phyloP scores from a whole-genome alignment of 2,113 vertebrate species.

The Perccottus glenii region DNA sequence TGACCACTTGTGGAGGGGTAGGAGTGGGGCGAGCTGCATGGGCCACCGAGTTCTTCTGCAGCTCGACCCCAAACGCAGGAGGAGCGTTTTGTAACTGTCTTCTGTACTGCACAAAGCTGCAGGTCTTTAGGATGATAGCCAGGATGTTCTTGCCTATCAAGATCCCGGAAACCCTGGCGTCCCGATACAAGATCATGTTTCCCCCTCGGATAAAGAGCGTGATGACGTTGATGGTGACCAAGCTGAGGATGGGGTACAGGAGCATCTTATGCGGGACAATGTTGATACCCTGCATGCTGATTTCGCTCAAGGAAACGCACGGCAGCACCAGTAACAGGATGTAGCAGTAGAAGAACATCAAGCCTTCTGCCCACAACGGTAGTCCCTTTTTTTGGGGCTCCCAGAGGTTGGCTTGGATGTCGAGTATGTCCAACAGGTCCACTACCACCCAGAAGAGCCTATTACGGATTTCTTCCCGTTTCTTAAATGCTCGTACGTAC shows the following conservation, averaged over 20 bases:
- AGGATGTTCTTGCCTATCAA: conserved; percentile 82
- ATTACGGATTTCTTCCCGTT: conserved; percentile 81
- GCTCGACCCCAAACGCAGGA: conserved; percentile 72
- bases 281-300: conserved; percentile 85
- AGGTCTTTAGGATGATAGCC: conserved; percentile 81
- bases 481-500: conserved; percentile 81
- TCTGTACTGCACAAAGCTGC: conserved; percentile 82
- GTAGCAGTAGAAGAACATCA: conserved; percentile 87
- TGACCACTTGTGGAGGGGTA: conserved; percentile 60
- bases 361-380: conserved; percentile 81
- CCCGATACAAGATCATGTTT: conserved; percentile 81
- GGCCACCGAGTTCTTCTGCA: conserved; percentile 77
- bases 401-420: conserved; percentile 84
- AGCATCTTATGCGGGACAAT: conserved; percentile 85
- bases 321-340: conserved; percentile 82
- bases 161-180: conserved; percentile 78
- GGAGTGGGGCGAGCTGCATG: conserved; percentile 56
- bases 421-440: conserved; percentile 81
- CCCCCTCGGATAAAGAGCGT: conserved; percentile 82
- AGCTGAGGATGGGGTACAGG: conserved; percentile 82
- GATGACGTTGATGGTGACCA: conserved; percentile 82
- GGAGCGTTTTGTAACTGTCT: conserved; percentile 77
- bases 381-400: conserved; percentile 83
- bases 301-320: conserved; percentile 83
- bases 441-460: conserved; percentile 85